These are phyloP conservation scores for Coenobita brevimanus DNA, from an alignment of 1,140 invertebrate species.

Conservation along the genomic window DNA sequence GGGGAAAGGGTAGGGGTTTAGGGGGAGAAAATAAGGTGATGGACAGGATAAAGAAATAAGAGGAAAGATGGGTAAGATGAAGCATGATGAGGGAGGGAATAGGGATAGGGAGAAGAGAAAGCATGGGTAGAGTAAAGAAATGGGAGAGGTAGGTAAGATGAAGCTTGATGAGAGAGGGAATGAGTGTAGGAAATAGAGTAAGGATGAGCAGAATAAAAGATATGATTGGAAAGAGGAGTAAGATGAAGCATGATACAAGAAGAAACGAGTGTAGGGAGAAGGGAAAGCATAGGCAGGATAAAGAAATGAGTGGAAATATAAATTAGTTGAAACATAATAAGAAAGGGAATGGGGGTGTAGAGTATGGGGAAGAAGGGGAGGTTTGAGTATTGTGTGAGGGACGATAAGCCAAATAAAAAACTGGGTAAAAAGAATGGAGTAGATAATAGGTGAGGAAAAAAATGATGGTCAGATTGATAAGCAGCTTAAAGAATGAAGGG, in stretches of 20 bases:
- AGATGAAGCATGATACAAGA: not conserved
- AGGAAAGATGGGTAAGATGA: not conserved
- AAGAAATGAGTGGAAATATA: not conserved
- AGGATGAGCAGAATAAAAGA: not conserved
- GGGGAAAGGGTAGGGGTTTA: not conserved
- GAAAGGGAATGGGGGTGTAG: not conserved
- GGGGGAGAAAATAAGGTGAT: too few species aligned
- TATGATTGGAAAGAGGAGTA: not conserved
- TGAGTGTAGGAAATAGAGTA: not conserved
- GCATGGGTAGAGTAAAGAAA: not conserved
- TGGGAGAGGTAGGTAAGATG: not conserved
- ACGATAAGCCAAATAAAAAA: too few species aligned
- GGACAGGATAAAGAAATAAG: too few species aligned
- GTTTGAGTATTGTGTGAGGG: too few species aligned
- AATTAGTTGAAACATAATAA: not conserved
- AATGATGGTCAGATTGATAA: too few species aligned
- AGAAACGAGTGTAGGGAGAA: not conserved
- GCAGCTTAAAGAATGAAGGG: too few species aligned
- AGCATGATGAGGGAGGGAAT: not conserved
- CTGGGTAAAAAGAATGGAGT: too few species aligned
- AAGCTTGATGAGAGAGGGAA: not conserved
- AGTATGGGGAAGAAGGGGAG: too few species aligned
- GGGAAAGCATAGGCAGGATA: not conserved
- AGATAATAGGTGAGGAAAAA: too few species aligned
- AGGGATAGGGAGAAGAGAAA: not conserved